phyloP scores from a whole-genome alignment of 2,113 vertebrate genomes.

The Dasyornis broadbenti region DNA sequence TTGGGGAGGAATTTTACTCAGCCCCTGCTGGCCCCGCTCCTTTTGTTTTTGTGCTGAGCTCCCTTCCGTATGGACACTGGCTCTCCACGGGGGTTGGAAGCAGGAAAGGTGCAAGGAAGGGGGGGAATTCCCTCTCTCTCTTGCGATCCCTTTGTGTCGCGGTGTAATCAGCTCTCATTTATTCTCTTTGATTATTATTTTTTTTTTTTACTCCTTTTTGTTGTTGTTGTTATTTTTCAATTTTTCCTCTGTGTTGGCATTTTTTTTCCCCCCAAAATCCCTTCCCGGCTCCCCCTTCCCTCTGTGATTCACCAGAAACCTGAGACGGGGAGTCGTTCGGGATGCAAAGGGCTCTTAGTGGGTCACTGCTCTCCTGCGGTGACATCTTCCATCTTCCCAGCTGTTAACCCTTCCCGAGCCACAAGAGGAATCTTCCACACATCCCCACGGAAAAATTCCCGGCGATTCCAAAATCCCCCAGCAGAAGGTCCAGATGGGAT shows the following conservation, averaged over 20 bases:
- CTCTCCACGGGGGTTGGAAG: neutral
- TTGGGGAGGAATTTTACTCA: neutral
- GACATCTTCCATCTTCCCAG: neutral
- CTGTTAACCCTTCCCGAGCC: neutral
- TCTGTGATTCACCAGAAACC: neutral
- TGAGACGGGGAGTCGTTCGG: neutral
- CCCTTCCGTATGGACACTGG: neutral
- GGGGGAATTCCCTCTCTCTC: neutral
- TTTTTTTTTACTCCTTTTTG: neutral
- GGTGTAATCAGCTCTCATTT: neutral
- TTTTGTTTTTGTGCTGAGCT: neutral
- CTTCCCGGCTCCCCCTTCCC: neutral
- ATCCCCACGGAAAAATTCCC: neutral
- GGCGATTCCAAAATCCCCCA: accelerated
- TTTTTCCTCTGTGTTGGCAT: constrained; percentile 7
- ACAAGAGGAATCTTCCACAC: neutral
- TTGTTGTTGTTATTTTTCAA: constrained; percentile 14
- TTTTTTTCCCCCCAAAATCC: neutral
- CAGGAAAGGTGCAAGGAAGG: neutral
- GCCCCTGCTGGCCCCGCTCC: accelerated
- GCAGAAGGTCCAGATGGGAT: neutral
- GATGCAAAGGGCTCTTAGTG: neutral
- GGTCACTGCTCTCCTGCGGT: neutral
- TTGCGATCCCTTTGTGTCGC: neutral
- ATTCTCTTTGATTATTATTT: constrained; percentile 52